Conservation (phyloP, 2,888 invertebrate genomes). For the Macropis europaea region DNA sequence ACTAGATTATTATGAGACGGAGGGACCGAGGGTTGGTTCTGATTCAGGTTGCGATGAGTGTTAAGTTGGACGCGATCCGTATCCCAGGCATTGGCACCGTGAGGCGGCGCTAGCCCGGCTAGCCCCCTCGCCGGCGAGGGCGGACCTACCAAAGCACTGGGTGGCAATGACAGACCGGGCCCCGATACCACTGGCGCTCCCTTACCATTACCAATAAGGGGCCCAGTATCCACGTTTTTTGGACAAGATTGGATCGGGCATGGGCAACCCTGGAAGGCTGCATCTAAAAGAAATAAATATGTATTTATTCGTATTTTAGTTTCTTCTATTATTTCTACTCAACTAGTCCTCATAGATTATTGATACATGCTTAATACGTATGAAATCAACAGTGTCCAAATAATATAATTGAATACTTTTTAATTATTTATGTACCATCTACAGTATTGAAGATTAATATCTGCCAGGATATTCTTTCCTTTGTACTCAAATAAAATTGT, state of each 20-base stretch:
- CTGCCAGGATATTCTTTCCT: too few species aligned
- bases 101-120: slow-evolving; percentile 79
- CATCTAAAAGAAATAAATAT: slow-evolving; percentile 69
- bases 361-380: too few species aligned
- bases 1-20: slow-evolving; percentile 77
- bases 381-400: too few species aligned
- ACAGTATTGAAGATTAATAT: too few species aligned
- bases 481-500: too few species aligned
- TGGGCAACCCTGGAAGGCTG: slow-evolving; percentile 88
- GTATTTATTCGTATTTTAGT: neutral
- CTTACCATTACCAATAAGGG: slow-evolving; percentile 98
- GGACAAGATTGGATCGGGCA: slow-evolving; percentile 97
- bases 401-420: too few species aligned
- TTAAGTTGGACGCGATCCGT: slow-evolving; percentile 81
- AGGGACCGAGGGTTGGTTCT: slow-evolving; percentile 68
- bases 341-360: neutral
- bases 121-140: slow-evolving; percentile 82
- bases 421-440: too few species aligned
- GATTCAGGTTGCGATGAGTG: slow-evolving; percentile 74
- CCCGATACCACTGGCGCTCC: slow-evolving; percentile 80
- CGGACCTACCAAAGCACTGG: slow-evolving; percentile 80
- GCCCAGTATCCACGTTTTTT: slow-evolving; percentile 99
- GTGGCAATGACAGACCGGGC: slow-evolving; percentile 80
- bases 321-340: neutral
- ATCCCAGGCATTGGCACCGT: slow-evolving; percentile 80